Evolutionary conservation across 2,888 invertebrate genomes (phyloP), one percentile per base, ranked within the genome.

Genomic region (Dasypogon diadema): DNA sequence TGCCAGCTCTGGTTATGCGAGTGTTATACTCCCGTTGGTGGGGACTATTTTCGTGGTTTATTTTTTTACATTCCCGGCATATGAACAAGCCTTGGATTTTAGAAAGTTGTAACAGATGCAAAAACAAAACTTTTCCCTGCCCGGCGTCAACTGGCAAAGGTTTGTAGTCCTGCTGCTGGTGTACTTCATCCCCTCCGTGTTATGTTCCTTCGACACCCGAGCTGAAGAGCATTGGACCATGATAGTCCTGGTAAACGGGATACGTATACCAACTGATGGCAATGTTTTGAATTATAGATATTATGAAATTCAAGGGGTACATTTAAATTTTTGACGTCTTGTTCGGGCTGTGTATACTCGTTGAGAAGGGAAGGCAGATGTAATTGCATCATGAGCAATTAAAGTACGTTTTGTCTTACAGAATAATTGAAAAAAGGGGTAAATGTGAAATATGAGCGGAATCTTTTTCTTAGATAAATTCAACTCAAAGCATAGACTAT

Each of bases 101-200:
- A 34, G 24, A 34, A 70, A 70, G 30, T 70, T 70, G 70, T 70
- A 70, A 70, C 70, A 70, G 70, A 70, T 70, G 70, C 70, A 70
- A 70, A 70, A 70, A 70, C 70, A 70, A 70, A 70, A 70, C 70
- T 70, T 54, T 70, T 54, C 70, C 70, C 34, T 46, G 26, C 22
- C 63, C 46, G 42, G 8, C 22, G 8, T n/a, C 5, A 63, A 63
- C 37, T 63, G 63, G 42, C 6, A 63, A 63, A 63, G 46, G 65
- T 65, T 37, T 46, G 37, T 18, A 14, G 65, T 63, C 12, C n/a
- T 48, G 14, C 10, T 34, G 2, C 34, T 22, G 18, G n/a, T 46
- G 46, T 46, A 22, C 14, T 65, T 46, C 24, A 65, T 46, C 24
- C 65, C 65, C 48, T 5, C 18, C 6, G 46, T 12, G 12, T 37